These are phyloP conservation scores for Cryptocheilus praepositus DNA, from an alignment of 2,888 invertebrate genomes.

Conservation along the genomic window DNA sequence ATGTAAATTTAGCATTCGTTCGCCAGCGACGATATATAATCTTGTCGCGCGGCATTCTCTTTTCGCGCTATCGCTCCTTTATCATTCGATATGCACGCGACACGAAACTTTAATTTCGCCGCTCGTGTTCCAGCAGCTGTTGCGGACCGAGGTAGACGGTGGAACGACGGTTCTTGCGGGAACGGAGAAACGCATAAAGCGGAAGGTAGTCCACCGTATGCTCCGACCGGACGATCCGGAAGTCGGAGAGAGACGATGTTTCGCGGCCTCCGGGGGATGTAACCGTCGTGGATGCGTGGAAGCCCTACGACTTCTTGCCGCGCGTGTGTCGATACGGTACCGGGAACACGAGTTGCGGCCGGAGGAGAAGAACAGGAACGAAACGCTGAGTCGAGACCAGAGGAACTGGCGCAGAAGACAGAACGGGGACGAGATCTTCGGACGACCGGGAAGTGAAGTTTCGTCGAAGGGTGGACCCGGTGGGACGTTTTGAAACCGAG, in stretches of 20 bases:
- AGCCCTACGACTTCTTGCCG: conserved; percentile 6
- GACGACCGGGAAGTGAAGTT: no score
- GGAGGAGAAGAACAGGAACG: not conserved
- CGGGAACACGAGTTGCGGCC: conserved; percentile 8
- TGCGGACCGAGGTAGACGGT: conserved; percentile 39
- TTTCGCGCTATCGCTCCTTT: not conserved
- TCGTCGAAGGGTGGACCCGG: no score
- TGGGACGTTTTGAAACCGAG: no score
- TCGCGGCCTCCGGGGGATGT: conserved; percentile 17
- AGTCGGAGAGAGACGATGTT: conserved; percentile 29
- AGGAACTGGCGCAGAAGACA: conserved; percentile 3
- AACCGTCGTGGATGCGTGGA: no score
- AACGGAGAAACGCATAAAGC: conserved; percentile 43
- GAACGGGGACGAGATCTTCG: not conserved
- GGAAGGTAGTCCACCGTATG: conserved; percentile 28
- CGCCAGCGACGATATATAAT: no score
- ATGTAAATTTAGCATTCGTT: no score
- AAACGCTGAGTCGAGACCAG: not conserved
- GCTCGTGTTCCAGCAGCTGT: conserved; percentile 50
- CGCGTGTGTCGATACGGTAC: conserved; percentile 3
- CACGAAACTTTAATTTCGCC: not conserved
- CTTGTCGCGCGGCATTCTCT: no score
- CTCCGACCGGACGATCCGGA: conserved; percentile 39
- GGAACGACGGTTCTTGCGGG: conserved; percentile 50
- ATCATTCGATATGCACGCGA: not conserved